Evolutionary conservation across 2,797 vertebrate genomes (phyloP), one percentile per base, ranked within the genome.

Genomic region (Lagorchestes hirsutus): DNA sequence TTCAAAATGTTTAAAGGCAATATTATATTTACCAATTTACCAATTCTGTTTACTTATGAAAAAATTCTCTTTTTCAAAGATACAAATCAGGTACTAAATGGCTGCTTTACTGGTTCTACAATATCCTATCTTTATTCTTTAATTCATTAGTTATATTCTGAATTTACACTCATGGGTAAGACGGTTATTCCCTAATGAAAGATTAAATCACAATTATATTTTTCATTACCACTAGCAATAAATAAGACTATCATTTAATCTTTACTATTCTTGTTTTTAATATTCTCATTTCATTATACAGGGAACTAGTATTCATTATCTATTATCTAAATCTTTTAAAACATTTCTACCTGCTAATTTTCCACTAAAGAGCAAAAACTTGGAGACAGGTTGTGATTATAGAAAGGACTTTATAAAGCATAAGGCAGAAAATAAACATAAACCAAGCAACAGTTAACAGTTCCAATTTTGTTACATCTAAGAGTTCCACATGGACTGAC

Each of bases 1-100:
- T 28, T 91, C 55, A 55, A 13, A 87, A 74, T 67, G 62, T 54
- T 95, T 50, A 93, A 90, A 82, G 93, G 95, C 91, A 91, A 57
- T 87, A 90, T 54, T 93, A 91, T 94, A 14, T 14, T 95, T 93
- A 74, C 57, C 54, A 1, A 55, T 0, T 92, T 92, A 91, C 93
- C 14, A 91, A 93, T 0, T 56, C 56, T 92, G 46, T 18, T 95
- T 93, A 74, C 55, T 50, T 4, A 54, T 0, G 46, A 27, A 50
- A 50, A 82, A 87, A 46, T 46, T 82, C 40, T 27, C 16, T 74
- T 87, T 50, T 87, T 87, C n/a, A 46, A 87, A 50, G 22, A 50
- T 87, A 87, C 40, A 87, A 87, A 87, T 27, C 40, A 46, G 8
- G 22, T 87, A 27, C 22, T 4, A 4, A 27, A 62, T 14, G 13